These are phyloP conservation scores for Peromyscus aztecus DNA, from an alignment of 2,797 vertebrate species.

Conservation along the genomic window DNA sequence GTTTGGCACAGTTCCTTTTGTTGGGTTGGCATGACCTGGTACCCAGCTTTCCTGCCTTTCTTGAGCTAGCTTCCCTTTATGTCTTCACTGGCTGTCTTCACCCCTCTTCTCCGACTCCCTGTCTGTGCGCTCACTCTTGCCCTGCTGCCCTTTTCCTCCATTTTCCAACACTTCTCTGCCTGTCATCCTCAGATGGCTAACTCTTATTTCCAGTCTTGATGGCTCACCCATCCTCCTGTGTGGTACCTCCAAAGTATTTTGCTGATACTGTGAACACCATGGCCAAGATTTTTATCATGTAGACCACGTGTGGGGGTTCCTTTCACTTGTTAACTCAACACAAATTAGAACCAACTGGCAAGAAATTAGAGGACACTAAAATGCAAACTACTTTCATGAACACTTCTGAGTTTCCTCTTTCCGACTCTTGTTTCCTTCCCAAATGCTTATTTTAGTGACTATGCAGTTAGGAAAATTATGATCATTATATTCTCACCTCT, in stretches of 20 bases:
- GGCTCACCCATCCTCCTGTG: neutral
- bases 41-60: neutral
- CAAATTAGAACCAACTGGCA: neutral
- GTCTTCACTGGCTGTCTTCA: neutral
- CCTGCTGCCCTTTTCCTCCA: neutral
- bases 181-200: neutral
- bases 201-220: neutral
- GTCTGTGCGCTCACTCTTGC: neutral
- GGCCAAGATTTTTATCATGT: neutral
- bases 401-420: neutral
- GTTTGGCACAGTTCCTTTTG: neutral
- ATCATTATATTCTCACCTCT: neutral
- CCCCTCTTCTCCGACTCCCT: neutral
- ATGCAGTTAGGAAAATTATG: conserved; percentile 21
- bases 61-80: neutral
- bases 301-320: neutral
- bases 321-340: neutral
- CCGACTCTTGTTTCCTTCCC: neutral
- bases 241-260: neutral
- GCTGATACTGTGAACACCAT: neutral
- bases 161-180: neutral
- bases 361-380: neutral
- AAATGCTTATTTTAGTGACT: neutral
- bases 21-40: neutral
- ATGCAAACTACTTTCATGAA: neutral